Base-by-base conservation (phyloP, 2,113 vertebrate species). In the Poecile atricapillus region DNA sequence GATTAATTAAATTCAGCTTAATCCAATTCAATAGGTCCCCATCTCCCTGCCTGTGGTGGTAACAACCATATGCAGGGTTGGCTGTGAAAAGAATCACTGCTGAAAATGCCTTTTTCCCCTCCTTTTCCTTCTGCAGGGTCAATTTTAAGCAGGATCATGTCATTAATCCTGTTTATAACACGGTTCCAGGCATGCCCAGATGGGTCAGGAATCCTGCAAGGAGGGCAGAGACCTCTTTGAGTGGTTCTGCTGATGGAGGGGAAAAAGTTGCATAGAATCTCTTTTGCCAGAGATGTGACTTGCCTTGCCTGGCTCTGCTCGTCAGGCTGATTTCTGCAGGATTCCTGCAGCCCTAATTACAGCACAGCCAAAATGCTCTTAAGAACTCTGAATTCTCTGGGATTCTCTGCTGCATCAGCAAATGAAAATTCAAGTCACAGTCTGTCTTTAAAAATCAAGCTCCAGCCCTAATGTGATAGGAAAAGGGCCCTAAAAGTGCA, bases 241-340 rank as follows among this genome's bases (percentile, higher is more conserved):
- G 68, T 7, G 49, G 8, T 69, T 95, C 52, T 94, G 60, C 82
- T 93, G 88, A 75, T 55, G 88, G 19, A 60, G 56, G 15, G 22
- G 19, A 2, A 70, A 43, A 85, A 83, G 74, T 49, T 84, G 44
- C 18, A 4, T 3, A 24, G 31, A 56, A 33, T 49, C 4, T 53
- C 43, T 49, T 53, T 56, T 55, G 70, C 68, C 68, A 59, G 28
- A 12, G 52, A 12, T 33, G 63, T n/a, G 89, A 27, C 60, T 44
- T 68, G 86, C 68, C 76, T 43, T 62, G 87, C 46, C 25, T 7
- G 18, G 47, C 37, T 89, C 79, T 90, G 86, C 94, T 80, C 74
- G 87, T 93, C 93, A 87, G 78, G 46, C 64, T 62, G 83, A 83
- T 74, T 94, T 81, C 77, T 84, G 81, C 89, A 83, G 76, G 47